Conservation (phyloP, 92 coral and sea anemone species). For the Porites lobata region DNA sequence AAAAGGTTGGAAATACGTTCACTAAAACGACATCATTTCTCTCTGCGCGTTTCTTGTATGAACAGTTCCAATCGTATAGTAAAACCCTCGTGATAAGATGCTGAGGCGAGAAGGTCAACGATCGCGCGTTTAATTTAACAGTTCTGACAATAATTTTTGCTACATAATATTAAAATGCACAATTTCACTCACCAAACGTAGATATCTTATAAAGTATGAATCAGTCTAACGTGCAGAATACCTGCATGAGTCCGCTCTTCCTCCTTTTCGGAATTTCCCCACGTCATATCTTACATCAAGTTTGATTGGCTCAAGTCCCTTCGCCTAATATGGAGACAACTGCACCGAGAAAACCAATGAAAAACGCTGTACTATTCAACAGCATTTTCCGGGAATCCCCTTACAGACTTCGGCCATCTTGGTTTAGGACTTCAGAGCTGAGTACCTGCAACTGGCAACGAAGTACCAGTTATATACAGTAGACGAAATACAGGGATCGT, state of each 20-base stretch:
- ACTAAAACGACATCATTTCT: too few relatives aligned
- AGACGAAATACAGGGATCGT: not conserved
- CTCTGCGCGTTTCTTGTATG: not conserved
- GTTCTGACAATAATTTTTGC: not conserved
- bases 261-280: too few relatives aligned
- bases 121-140: too few relatives aligned
- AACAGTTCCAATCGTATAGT: too few relatives aligned
- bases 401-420: not conserved
- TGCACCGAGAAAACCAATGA: not conserved
- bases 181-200: not conserved
- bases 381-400: slow-evolving; percentile 41
- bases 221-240: too few relatives aligned
- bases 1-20: too few relatives aligned
- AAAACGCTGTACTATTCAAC: not conserved
- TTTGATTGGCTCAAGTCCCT: slow-evolving; percentile 8
- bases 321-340: slow-evolving; percentile 19
- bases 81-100: not conserved
- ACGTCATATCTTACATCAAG: not conserved
- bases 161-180: not conserved
- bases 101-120: too few relatives aligned
- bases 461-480: not conserved
- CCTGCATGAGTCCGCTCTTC: too few relatives aligned
- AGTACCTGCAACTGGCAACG: too few relatives aligned
- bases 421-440: not conserved
- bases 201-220: not conserved